These are phyloP conservation scores for Turnix velox DNA, from an alignment of 2,113 vertebrate genomes.

Conservation along the genomic window DNA sequence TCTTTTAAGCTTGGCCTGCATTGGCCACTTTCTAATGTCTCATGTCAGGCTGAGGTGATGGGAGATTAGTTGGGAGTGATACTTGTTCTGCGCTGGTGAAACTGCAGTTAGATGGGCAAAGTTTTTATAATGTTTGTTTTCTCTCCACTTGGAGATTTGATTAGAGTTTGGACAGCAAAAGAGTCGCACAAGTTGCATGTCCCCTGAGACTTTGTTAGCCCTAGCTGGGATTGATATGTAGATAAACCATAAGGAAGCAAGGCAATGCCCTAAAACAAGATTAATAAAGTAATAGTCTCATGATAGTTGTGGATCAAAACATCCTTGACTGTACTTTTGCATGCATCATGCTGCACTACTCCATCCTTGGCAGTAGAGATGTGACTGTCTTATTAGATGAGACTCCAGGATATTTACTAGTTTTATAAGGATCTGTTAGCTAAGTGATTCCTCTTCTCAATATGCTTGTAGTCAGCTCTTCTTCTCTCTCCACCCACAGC, in stretches of 20 bases:
- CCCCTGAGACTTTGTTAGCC: not conserved
- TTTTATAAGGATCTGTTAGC: not conserved
- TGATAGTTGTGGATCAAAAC: not conserved
- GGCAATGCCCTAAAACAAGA: not conserved
- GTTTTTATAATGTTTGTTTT: not conserved
- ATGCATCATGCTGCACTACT: fast-evolving
- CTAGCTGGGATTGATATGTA: not conserved
- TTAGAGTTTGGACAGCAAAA: not conserved
- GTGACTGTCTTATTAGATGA: not conserved
- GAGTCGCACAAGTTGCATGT: not conserved
- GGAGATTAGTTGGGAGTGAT: not conserved
- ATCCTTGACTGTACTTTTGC: not conserved
- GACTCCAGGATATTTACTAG: not conserved
- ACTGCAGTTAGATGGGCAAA: not conserved
- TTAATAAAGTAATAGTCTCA: fast-evolving
- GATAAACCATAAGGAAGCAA: not conserved
- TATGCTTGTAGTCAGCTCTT: not conserved
- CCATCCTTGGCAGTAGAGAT: no score
- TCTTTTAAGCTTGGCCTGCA: not conserved
- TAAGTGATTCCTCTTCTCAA: not conserved
- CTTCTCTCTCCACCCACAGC: not conserved
- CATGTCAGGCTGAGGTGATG: not conserved
- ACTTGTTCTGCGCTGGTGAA: not conserved
- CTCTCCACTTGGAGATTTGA: not conserved
- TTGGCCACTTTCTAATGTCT: not conserved